Conservation (phyloP, 1,140 invertebrate species). For the Tetramorium simillimum region DNA sequence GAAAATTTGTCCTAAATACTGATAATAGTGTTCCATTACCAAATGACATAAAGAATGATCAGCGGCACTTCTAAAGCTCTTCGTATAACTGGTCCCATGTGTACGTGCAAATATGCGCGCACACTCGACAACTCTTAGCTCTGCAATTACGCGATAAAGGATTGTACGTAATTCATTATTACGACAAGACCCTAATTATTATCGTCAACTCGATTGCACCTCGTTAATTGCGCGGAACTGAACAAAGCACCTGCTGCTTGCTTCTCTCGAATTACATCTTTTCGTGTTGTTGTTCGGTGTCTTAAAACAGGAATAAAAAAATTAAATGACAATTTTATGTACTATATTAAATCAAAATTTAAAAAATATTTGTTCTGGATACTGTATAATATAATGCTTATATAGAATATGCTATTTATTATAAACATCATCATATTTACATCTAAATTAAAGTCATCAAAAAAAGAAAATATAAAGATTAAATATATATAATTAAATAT, state of each 20-base stretch:
- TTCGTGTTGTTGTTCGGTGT: not conserved
- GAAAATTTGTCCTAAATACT: not conserved
- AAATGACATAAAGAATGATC: conserved; percentile 35
- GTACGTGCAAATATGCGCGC: conserved; percentile 41
- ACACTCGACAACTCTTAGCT: conserved; percentile 21
- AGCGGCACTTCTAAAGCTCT: conserved; percentile 17
- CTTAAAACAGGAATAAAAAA: too few relatives aligned
- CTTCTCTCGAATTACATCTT: conserved; percentile 7
- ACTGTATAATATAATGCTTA: not conserved
- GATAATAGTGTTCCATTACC: conserved; percentile 3
- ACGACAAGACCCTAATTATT: conserved; percentile 47
- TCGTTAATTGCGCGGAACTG: conserved; percentile 58
- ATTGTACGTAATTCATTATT: conserved; percentile 55
- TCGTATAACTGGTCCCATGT: conserved; percentile 14
- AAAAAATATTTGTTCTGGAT: not conserved
- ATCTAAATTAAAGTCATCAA: not conserved
- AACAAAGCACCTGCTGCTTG: not conserved
- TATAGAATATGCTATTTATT: not conserved
- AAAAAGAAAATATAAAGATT: not conserved
- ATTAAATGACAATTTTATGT: not conserved
- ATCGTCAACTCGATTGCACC: conserved; percentile 56
- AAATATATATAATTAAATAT: not conserved
- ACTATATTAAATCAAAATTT: conserved; percentile 24
- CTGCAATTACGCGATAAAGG: conserved; percentile 27
- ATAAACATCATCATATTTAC: not conserved